These are phyloP conservation scores for Sarcoramphus papa DNA, from an alignment of 2,797 vertebrate genomes.

Conservation along the genomic window DNA sequence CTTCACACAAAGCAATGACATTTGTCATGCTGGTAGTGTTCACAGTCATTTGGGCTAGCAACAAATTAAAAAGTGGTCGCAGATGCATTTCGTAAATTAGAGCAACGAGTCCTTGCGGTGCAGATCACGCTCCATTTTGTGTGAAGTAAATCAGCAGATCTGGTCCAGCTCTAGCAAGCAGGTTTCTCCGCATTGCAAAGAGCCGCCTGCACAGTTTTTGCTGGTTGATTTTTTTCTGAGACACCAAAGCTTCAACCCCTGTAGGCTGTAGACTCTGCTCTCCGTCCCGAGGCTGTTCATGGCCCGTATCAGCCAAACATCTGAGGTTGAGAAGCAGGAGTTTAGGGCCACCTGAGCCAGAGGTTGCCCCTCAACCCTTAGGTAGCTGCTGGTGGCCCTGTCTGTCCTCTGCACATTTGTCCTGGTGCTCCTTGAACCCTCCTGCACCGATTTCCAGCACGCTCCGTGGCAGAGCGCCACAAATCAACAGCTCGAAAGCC, in stretches of 20 bases:
- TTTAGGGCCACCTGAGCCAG: not conserved
- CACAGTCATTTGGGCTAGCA: not conserved
- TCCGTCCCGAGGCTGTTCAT: rapidly evolving
- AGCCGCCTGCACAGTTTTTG: not conserved
- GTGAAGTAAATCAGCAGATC: not conserved
- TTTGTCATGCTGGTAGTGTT: not conserved
- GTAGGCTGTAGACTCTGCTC: not conserved
- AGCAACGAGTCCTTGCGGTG: not conserved
- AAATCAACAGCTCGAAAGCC: not conserved
- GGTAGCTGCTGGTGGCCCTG: not conserved
- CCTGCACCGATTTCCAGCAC: not conserved
- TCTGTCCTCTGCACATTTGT: not conserved
- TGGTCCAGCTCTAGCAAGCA: not conserved
- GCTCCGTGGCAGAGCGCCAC: not conserved
- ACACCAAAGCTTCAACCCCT: not conserved
- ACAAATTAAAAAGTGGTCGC: not conserved
- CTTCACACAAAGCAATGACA: not conserved
- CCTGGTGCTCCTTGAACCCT: not conserved
- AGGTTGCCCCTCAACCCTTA: not conserved
- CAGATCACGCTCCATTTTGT: not conserved
- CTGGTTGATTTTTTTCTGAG: not conserved
- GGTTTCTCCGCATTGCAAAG: not conserved
- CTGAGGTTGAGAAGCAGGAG: not conserved
- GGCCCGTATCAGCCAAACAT: not conserved
- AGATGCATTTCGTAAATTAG: not conserved